Percentiles rank a stretch among this genome's conserved stretches.
Conservation (phyloP, 2,113 vertebrate genomes). For the Notechis scutatus region DNA sequence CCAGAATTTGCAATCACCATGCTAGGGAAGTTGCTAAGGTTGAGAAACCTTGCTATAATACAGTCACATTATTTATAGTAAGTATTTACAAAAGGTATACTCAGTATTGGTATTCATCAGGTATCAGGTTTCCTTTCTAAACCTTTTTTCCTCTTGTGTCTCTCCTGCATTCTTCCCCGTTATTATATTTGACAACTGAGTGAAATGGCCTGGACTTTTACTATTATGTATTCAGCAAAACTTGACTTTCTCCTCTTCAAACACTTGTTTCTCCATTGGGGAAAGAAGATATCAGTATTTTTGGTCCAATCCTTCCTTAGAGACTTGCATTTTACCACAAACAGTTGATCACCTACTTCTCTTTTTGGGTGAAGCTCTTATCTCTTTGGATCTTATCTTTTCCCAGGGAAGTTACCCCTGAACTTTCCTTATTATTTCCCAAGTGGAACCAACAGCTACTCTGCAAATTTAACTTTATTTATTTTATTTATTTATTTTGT, state of each 20-base stretch:
- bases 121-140: neutral
- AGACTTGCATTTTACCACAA: neutral
- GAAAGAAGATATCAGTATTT: neutral
- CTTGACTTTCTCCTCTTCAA: neutral
- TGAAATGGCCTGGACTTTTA: neutral
- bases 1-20: too few relatives aligned
- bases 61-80: neutral
- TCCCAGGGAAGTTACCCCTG: neutral
- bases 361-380: neutral
- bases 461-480: neutral
- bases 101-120: neutral
- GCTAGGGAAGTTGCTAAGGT: too few relatives aligned
- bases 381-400: neutral
- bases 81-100: neutral
- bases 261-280: neutral
- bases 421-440: neutral
- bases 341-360: neutral
- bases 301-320: neutral
- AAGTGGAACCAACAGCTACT: neutral
- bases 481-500: too few relatives aligned
- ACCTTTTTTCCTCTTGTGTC: neutral
- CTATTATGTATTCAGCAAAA: neutral
- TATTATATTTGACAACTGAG: neutral
- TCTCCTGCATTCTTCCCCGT: neutral
- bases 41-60: too few relatives aligned